Evolutionary conservation across 2,888 invertebrate species (phyloP).

Genomic region (Drosophila anomelani): DNA sequence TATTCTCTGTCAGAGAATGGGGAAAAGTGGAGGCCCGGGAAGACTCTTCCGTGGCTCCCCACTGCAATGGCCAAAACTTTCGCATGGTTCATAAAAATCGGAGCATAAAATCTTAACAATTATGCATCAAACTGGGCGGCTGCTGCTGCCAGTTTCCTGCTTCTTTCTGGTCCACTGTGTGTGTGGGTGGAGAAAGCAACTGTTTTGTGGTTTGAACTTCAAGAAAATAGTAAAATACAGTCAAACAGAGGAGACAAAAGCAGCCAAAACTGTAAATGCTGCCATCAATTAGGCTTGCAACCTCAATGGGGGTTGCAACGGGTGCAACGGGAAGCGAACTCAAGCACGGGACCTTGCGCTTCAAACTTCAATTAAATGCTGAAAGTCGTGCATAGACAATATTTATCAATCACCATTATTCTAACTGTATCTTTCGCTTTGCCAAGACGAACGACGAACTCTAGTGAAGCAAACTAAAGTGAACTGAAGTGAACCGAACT

Average conservation of each 20-base stretch:
- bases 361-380: slow-evolving; percentile 74
- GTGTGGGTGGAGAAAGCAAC: slow-evolving; percentile 69
- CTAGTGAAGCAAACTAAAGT: slow-evolving; percentile 7
- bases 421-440: slow-evolving; percentile 66
- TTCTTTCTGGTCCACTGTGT: slow-evolving; percentile 31
- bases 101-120: slow-evolving; percentile 44
- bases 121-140: slow-evolving; percentile 50
- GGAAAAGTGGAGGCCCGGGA: slow-evolving; percentile 55
- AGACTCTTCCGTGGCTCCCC: slow-evolving; percentile 7
- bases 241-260: slow-evolving; percentile 28
- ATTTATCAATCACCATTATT: slow-evolving; percentile 81
- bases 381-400: slow-evolving; percentile 75
- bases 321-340: slow-evolving; percentile 4
- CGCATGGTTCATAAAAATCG: slow-evolving; percentile 29
- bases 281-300: slow-evolving; percentile 69
- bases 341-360: slow-evolving; percentile 55
- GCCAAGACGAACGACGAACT: slow-evolving; percentile 35
- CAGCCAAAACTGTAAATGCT: slow-evolving; percentile 43
- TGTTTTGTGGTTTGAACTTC: slow-evolving; percentile 11
- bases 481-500: not conserved
- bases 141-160: slow-evolving; percentile 22
- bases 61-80: slow-evolving; percentile 11
- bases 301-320: slow-evolving; percentile 29
- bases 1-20: slow-evolving; percentile 54
- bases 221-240: not conserved